These are phyloP conservation scores for Paramormyrops hopkinsi DNA, from an alignment of 2,797 vertebrate species.

Conservation along the genomic window DNA sequence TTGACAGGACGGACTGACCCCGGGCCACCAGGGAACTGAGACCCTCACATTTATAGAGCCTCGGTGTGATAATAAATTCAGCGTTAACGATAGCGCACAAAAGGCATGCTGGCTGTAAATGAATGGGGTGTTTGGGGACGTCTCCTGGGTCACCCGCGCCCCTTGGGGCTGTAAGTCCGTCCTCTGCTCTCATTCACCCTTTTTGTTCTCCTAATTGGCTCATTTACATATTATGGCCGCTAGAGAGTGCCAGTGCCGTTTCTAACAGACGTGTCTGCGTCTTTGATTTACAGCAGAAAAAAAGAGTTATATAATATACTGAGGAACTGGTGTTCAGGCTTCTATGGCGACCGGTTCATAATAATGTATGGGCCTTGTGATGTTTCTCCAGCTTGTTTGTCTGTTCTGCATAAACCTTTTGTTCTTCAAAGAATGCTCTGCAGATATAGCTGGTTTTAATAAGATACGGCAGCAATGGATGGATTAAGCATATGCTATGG, in stretches of 20 bases:
- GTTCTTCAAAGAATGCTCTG: neutral
- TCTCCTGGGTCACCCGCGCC: neutral
- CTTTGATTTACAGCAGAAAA: constrained; percentile 14
- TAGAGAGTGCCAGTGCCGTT: neutral
- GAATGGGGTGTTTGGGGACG: neutral
- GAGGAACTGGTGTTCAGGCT: neutral
- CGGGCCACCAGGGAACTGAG: neutral
- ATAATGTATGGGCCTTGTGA: neutral
- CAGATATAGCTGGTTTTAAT: neutral
- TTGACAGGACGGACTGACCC: neutral
- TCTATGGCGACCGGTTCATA: neutral
- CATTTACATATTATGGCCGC: neutral
- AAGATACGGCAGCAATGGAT: neutral
- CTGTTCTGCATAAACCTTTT: neutral
- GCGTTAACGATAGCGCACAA: neutral
- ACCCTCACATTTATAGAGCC: neutral
- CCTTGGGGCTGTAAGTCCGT: neutral
- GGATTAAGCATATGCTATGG: neutral
- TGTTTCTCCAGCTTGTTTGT: neutral
- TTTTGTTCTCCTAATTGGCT: neutral
- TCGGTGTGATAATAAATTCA: neutral
- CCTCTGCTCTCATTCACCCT: neutral
- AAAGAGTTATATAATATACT: neutral
- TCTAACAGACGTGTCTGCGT: neutral
- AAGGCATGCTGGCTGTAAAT: neutral